phyloP scores from a whole-genome alignment of 2,113 vertebrate species.

The Anarhynchus alexandrinus region DNA sequence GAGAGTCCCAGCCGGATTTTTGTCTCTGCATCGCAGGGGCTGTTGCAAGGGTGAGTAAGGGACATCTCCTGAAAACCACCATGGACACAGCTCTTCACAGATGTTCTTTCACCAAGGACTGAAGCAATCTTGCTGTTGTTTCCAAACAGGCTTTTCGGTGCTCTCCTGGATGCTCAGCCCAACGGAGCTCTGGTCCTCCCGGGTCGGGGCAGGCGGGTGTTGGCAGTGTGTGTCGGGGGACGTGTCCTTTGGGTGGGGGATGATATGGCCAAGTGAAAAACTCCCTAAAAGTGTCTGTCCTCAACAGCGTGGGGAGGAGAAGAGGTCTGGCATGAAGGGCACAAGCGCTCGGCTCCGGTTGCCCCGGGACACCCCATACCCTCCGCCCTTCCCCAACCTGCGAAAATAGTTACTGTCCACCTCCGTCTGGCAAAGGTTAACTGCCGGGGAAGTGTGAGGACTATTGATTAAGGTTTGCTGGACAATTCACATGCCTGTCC shows the following conservation, averaged over 20 bases:
- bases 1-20: background rate
- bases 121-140: background rate
- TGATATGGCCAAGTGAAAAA: accelerated
- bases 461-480: background rate
- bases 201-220: background rate
- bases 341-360: too few relatives aligned
- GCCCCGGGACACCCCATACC: background rate
- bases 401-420: background rate
- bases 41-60: background rate
- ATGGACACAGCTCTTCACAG: background rate
- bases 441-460: background rate
- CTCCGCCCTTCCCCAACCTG: background rate
- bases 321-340: background rate
- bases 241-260: accelerated
- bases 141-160: background rate
- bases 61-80: background rate
- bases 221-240: accelerated
- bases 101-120: background rate
- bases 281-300: background rate
- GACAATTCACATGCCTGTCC: background rate
- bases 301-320: accelerated
- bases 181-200: background rate
- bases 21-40: background rate
- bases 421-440: background rate
- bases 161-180: background rate